Percentiles rank a stretch among this genome's conserved stretches.
Conservation (phyloP, 2,113 vertebrate species). For the Chitala chitala region DNA sequence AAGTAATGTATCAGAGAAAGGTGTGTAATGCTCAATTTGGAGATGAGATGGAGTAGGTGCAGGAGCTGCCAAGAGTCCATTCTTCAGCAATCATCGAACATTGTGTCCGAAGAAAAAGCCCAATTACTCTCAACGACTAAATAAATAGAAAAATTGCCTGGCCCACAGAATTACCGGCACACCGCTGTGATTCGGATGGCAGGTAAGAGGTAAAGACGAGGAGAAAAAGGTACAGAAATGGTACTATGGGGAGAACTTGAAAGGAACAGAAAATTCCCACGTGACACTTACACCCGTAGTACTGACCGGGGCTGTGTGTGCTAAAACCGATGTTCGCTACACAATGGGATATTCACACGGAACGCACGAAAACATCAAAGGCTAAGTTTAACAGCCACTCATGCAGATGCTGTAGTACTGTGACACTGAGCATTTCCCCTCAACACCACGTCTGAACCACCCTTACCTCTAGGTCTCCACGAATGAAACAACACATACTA, state of each 20-base stretch:
- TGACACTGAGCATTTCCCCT: background rate
- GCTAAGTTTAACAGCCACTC: too few relatives aligned
- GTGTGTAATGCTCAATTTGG: conserved; percentile 6
- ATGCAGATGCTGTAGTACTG: background rate
- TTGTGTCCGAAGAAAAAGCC: conserved; percentile 17
- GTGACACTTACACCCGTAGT: background rate
- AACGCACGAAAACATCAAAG: too few relatives aligned
- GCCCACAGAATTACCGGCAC: conserved; percentile 5
- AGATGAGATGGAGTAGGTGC: background rate
- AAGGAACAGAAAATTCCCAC: background rate
- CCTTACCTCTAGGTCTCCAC: too few relatives aligned
- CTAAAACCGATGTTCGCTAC: background rate
- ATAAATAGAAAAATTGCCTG: conserved; percentile 21
- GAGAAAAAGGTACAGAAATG: background rate
- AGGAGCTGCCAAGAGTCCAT: background rate
- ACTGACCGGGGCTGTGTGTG: background rate
- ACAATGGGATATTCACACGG: too few relatives aligned
- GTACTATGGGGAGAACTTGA: background rate
- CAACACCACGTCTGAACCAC: too few relatives aligned
- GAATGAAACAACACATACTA: too few relatives aligned
- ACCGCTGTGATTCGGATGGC: background rate
- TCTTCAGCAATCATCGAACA: conserved; percentile 18
- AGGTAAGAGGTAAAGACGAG: background rate
- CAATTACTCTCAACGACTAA: conserved; percentile 16
- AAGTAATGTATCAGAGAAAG: background rate